Conservation (phyloP, 2,113 vertebrate species). For the Coptodon rendalli region DNA sequence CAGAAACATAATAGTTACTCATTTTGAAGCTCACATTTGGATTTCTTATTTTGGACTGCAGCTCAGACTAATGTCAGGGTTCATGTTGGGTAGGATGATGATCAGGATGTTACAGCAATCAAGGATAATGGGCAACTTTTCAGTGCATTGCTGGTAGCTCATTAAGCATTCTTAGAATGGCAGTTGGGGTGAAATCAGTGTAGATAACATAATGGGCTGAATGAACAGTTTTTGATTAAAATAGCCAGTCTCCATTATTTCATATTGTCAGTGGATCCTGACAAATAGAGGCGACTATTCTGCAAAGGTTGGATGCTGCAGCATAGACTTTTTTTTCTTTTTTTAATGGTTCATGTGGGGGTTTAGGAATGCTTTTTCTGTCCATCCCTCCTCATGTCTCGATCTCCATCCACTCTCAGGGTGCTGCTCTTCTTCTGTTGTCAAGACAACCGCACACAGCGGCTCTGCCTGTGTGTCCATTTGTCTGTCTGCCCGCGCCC, state of each 20-base stretch:
- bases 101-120: neutral
- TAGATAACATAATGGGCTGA: constrained; percentile 9
- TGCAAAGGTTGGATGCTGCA: neutral
- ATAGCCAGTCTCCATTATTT: neutral
- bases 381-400: constrained; percentile 1
- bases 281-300: neutral
- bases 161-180: neutral
- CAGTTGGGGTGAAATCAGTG: neutral
- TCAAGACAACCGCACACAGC: constrained; percentile 54
- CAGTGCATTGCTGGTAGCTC: neutral
- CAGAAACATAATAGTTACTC: neutral
- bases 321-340: neutral
- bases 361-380: neutral
- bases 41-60: neutral
- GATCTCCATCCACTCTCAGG: neutral
- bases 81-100: neutral
- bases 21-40: neutral
- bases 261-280: neutral
- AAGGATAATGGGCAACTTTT: constrained; percentile 10
- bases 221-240: constrained; percentile 1
- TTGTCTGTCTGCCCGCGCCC: neutral
- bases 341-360: neutral
- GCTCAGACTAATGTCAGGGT: neutral
- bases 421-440: constrained; percentile 44
- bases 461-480: constrained; percentile 16